Evolutionary conservation across 2,888 invertebrate species (phyloP), one percentile per base, ranked within the genome.

Genomic region (Hipparchia semele): DNA sequence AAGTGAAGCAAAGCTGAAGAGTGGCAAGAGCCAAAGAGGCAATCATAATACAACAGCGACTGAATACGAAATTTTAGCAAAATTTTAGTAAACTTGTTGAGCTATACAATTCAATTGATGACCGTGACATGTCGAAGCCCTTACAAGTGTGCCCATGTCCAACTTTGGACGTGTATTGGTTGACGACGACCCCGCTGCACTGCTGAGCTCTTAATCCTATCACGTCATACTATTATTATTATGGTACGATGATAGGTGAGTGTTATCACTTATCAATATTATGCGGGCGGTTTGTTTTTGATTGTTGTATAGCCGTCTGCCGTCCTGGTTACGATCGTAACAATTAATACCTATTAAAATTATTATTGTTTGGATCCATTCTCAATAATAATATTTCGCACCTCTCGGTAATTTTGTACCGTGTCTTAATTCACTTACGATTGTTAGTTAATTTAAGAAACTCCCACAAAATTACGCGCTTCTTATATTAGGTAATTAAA

Each of bases 181-280:
- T 23, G 23, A 23, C 23, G 23, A 23, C 23, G 56, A n/a, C 13
- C n/a, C 13, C 6, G 8, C 13, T 13, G 13, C 56, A 56, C 54
- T 6, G 8, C 2, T 13, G 7, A 13, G 13, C 5, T 56, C 7
- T n/a, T 56, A n/a, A 7, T 56, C 83, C 13, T 45, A 12, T 62
- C 56, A 56, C 33, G 58, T 45, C 58, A 56, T 67, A 68, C 6
- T 49, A 49, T 49, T 49, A 7, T 8, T 49, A 49, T 66, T 66
- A 66, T 58, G 56, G 64, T 71, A 66, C 54, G 73, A 61, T 74
- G 65, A 73, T 76, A 68, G 13, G 46, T 72, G 45, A n/a, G 56
- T 7, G 13, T 56, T 13, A 72, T 51, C 64, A 46, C 39, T 68
- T 77, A 77, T 77, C 67, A 67, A 12, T 45, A 45, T 62, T 71